These are phyloP conservation scores for Phoxinus dragarum DNA, from an alignment of 2,797 vertebrate genomes.

Conservation along the genomic window DNA sequence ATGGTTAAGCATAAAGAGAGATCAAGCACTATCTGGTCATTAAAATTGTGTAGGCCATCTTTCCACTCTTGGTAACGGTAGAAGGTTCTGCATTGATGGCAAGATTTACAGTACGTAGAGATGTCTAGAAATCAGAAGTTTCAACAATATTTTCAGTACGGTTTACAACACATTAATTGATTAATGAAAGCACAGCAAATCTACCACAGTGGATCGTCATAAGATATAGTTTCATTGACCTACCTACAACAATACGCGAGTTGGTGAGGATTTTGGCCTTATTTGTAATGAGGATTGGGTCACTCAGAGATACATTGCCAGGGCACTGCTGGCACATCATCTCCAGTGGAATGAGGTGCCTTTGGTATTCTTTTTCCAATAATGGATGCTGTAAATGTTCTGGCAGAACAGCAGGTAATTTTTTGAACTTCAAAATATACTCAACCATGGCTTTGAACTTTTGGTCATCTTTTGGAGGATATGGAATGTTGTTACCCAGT, in stretches of 20 bases:
- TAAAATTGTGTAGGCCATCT: constrained; percentile 33
- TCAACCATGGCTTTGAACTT: not conserved
- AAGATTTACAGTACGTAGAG: constrained; percentile 15
- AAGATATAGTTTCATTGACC: not conserved
- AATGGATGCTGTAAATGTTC: constrained; percentile 7
- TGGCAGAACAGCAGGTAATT: constrained; percentile 18
- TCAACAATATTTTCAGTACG: not conserved
- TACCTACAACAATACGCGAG: constrained; percentile 3
- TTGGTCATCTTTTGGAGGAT: constrained; percentile 24
- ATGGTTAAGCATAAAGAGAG: constrained; percentile 17
- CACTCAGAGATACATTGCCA: constrained; percentile 23
- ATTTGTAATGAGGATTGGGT: constrained; percentile 19
- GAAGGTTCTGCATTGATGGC: not conserved
- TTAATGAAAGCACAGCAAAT: not conserved
- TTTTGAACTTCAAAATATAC: constrained; percentile 18
- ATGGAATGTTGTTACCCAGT: too few relatives aligned
- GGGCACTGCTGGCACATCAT: constrained; percentile 17
- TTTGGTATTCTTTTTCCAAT: constrained; percentile 6
- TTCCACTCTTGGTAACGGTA: constrained; percentile 21
- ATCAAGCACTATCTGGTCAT: not conserved
- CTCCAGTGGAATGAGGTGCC: constrained; percentile 8
- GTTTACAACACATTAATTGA: not conserved
- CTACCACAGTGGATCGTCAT: not conserved
- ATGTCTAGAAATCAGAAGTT: constrained; percentile 1
- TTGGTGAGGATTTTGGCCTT: constrained; percentile 28